Evolutionary conservation across 2,113 vertebrate genomes (phyloP).

Genomic region (Hystrix brachyura): DNA sequence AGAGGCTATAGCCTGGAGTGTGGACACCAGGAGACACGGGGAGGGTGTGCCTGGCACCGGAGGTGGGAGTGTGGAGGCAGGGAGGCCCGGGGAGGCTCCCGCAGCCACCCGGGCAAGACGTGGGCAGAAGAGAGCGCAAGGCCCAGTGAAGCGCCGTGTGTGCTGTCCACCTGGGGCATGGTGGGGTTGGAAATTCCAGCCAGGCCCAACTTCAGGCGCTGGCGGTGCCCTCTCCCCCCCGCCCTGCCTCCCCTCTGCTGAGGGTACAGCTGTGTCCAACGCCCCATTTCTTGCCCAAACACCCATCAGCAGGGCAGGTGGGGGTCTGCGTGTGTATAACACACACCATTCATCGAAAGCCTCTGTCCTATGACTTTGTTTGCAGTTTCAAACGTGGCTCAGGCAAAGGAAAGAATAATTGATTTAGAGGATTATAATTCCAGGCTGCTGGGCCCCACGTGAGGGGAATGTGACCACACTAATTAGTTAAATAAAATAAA

Average conservation of each 20-base stretch:
- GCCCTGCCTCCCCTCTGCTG: background rate
- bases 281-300: background rate
- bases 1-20: background rate
- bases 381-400: conserved; percentile 53
- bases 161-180: background rate
- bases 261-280: background rate
- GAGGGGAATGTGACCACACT: conserved; percentile 70
- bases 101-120: background rate
- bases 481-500: conserved; percentile 79
- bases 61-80: background rate
- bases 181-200: background rate
- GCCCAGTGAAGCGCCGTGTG: background rate
- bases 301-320: background rate
- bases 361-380: conserved; percentile 42
- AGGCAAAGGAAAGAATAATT: conserved; percentile 81
- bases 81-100: background rate
- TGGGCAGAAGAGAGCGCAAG: background rate
- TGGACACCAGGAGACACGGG: background rate
- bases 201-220: background rate
- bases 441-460: conserved; percentile 74
- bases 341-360: accelerated
- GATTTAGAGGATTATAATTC: conserved; percentile 79
- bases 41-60: background rate
- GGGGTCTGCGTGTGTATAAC: background rate
- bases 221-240: background rate